Evolutionary conservation across 2,888 invertebrate species (phyloP).

Genomic region (Apodemia zela): DNA sequence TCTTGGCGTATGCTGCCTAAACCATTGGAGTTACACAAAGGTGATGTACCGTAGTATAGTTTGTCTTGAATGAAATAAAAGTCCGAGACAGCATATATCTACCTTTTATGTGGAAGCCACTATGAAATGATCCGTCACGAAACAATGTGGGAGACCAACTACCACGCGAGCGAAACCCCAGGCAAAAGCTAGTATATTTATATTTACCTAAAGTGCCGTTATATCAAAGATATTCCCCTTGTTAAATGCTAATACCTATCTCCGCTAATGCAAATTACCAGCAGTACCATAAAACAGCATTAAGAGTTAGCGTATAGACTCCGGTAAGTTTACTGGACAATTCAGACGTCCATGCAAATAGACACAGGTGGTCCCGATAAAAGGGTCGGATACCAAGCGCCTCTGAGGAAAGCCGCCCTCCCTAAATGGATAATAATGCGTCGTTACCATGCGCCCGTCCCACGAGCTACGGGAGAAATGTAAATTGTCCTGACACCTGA

Average conservation of each 20-base stretch:
- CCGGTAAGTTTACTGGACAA: conserved; percentile 77
- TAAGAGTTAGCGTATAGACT: conserved; percentile 60
- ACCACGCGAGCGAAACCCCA: too few relatives aligned
- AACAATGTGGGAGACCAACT: too few relatives aligned
- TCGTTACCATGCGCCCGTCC: conserved; percentile 64
- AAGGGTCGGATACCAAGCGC: conserved; percentile 64
- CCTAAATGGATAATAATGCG: conserved; percentile 81
- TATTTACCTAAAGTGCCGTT: conserved; percentile 16
- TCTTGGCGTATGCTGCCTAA: too few relatives aligned
- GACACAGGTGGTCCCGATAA: conserved; percentile 77
- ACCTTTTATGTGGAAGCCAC: too few relatives aligned
- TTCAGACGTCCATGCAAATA: conserved; percentile 72
- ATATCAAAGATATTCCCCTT: conserved; percentile 41
- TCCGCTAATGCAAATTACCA: conserved; percentile 18
- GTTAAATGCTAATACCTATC: conserved; percentile 69
- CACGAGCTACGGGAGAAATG: conserved; percentile 66
- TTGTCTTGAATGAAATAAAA: too few relatives aligned
- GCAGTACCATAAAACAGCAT: conserved; percentile 65
- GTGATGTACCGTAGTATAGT: too few relatives aligned
- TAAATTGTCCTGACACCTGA: conserved; percentile 71
- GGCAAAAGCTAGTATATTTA: too few relatives aligned
- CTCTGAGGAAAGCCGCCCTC: conserved; percentile 71
- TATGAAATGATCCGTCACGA: too few relatives aligned
- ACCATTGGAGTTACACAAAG: too few relatives aligned
- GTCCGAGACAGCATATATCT: too few relatives aligned